Evolutionary conservation across 2,797 vertebrate species (phyloP), one percentile per base, ranked within the genome.

Genomic region (Leucoraja ocellata): DNA sequence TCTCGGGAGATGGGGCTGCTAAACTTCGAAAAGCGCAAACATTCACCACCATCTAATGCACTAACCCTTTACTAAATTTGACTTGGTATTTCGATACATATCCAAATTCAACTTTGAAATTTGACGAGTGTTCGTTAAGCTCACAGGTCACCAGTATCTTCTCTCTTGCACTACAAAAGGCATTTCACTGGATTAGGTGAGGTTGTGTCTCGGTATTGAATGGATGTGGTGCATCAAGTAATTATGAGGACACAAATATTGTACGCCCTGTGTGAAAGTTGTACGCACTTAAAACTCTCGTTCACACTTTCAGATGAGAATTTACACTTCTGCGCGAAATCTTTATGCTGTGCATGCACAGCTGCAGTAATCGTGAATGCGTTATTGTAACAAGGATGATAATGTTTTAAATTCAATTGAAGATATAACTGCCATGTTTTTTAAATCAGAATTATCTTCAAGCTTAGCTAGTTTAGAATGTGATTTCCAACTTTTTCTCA

Each of bases 1-100:
- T 95, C 93, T 96, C 96, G 63, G 96, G 96, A 95, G 96, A 96
- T 93, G 96, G 96, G 93, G 97, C 96, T 94, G 96, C 96, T 95
- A 97, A 94, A 94, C 94, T 97, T 95, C 96, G 96, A 95, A 96
- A 95, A 95, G 96, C 96, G 94, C 96, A 91, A 65, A 13, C 90
- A 28, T 4, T 88, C 36, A 9, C 84, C 63, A 68, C 61, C 32
- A 36, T 88, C n/a, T 88, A 88, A 68, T 65, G 61, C n/a, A 88
- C 63, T 68, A 88, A 36, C 36, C 65, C 18, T 88, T 68, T 65
- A 65, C 84, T 88, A 36, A 65, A 65, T 65, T 32, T 36, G 65
- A 88, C n/a, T 68, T 88, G n/a, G 68, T 36, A 88, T 68, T 88
- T 88, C 68, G n/a, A 88, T 32, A 88, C 68, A 32, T 36, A 68